Evolutionary conservation across 2,797 vertebrate genomes (phyloP).

Genomic region (Anableps anableps): DNA sequence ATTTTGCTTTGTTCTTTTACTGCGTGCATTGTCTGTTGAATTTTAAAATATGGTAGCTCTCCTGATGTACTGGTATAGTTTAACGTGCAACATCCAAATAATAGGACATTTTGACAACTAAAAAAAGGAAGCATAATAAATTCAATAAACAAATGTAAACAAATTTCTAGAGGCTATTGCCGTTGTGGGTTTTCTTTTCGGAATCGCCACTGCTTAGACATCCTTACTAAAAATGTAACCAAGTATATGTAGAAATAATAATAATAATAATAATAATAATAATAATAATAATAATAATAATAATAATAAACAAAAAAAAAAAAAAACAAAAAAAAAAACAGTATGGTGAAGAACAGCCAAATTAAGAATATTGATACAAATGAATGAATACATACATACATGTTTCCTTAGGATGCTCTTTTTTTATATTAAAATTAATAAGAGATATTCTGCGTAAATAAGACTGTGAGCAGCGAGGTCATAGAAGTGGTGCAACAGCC

Average conservation of each 20-base stretch:
- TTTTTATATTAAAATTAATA: neutral
- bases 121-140: neutral
- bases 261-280: no score
- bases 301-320: no score
- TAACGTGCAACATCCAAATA: neutral
- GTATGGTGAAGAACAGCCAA: neutral
- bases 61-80: neutral
- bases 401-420: neutral
- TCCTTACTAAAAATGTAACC: neutral
- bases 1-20: neutral
- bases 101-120: neutral
- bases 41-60: neutral
- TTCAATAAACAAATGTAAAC: neutral
- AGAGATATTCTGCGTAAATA: neutral
- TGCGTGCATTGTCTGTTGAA: neutral
- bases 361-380: neutral
- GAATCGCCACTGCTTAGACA: neutral
- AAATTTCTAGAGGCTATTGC: neutral
- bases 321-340: no score
- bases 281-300: no score
- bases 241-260: neutral
- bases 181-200: neutral
- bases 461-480: neutral
- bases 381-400: no score
- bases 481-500: neutral